Percentiles rank a stretch among this genome's conserved stretches.
Conservation (phyloP, 2,113 vertebrate genomes). For the Callopanchax toddi region DNA sequence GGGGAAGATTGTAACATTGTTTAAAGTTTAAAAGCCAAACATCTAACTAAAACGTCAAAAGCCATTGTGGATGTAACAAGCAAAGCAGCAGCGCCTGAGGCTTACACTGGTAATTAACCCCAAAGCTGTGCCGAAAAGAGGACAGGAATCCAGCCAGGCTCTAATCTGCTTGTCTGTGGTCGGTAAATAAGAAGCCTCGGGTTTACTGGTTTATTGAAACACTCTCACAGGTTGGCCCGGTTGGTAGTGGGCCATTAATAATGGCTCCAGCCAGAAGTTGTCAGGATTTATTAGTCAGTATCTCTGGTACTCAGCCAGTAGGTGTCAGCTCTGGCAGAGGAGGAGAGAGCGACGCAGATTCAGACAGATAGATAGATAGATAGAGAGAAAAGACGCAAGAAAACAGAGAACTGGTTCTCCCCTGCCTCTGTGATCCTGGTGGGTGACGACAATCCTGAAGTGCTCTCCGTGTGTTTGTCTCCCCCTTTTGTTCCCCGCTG, state of each 20-base stretch:
- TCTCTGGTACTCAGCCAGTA: conserved; percentile 72
- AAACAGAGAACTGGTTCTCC: conserved; percentile 9
- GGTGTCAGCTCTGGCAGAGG: conserved; percentile 70
- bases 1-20: conserved; percentile 13
- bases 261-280: conserved; percentile 64
- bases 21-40: conserved; percentile 23
- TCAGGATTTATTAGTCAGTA: conserved; percentile 78
- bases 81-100: conserved; percentile 22
- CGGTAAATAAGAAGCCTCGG: conserved; percentile 70
- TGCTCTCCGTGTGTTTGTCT: neutral
- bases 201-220: conserved; percentile 72
- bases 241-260: conserved; percentile 75
- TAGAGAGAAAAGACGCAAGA: too few species aligned
- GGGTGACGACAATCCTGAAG: neutral
- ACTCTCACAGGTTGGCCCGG: conserved; percentile 69
- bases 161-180: conserved; percentile 71
- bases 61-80: conserved; percentile 29
- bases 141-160: conserved; percentile 61
- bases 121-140: conserved; percentile 48
- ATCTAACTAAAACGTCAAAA: conserved; percentile 14
- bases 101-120: conserved; percentile 56
- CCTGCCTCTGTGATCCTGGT: neutral
- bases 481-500: neutral
- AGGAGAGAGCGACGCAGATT: conserved; percentile 48
- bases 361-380: conserved; percentile 15